Evolutionary conservation across 1,140 invertebrate genomes (phyloP), one percentile per base, ranked within the genome.

Genomic region (Calliphora vicina): DNA sequence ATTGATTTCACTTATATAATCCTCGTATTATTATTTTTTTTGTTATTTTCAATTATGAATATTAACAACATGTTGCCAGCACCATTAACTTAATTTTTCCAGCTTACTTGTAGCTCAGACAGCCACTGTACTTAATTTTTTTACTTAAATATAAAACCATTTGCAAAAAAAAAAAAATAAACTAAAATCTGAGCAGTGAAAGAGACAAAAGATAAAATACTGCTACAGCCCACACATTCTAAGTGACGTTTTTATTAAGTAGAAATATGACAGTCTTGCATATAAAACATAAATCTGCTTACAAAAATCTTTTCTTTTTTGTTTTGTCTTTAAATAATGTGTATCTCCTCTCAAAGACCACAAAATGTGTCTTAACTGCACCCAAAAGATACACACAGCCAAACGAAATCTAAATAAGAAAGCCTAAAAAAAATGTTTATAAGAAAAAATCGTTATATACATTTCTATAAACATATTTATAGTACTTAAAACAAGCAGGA

Each of bases 201-300:
- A n/a, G 73, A 20, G 67, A 23, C 8, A 27, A 72, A 12, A 20
- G 13, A 27, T 72, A 23, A 72, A 72, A 27, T 4, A 76, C 29
- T 13, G 73, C 73, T 42, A 76, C 73, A 76, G n/a, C 73, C 73
- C 73, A 76, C 73, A 76, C 73, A 76, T 0, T 42, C 3, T 42
- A 76, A 76, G 29, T 76, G 73, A 76, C 73, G 73, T 76, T 76
- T 76, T 76, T 76, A 76, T 76, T 76, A 76, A 76, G 73, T 76
- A 76, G 20, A 76, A 76, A 76, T 76, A 76, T 76, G 73, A 76
- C 73, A 76, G 20, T 42, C 29, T 76, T 76, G 73, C n/a, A 76
- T 42, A 76, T 76, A 76, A 42, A 76, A 42, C 27, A 76, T 42
- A 76, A 76, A 76, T 76, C 73, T 76, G 73, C 27, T n/a, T 1